Base-by-base conservation (phyloP, 1,140 invertebrate species). In the Amyelois transitella region DNA sequence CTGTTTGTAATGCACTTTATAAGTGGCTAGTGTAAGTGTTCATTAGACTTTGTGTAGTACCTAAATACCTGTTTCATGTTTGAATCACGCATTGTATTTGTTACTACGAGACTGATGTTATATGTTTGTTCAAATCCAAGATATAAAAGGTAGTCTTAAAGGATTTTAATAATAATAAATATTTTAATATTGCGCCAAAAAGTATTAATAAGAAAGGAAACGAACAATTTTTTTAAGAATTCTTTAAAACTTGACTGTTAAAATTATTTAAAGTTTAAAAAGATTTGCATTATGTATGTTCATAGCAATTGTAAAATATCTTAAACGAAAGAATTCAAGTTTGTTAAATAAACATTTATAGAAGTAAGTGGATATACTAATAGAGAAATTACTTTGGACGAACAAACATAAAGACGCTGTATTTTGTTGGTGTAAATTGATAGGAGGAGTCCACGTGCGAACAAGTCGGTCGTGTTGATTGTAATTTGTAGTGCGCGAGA, bases 331-430 rank as follows among this genome's bases (percentile, higher is more conserved):
- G 3, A 24, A 24, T 5, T 38, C 12, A 21, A 48, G 18, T 45
- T 18, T 18, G 20, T 48, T 21, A 48, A 48, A 19, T 48, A 32
- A 18, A 43, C 21, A 49, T 48, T 38, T 19, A 43, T 2, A 61
- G 53, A 58, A 24, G 43, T 52, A 66, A 64, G 74, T 77, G 68
- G 70, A 69, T 60, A 72, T 68, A 66, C 68, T 86, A 84, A 86
- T 86, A 84, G 82, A 86, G 82, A 86, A 86, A 86, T 84, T 82
- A 86, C 81, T 77, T 66, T 21, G 62, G 66, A 73, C 81, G 81
- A 80, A 84, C 80, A 83, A 79, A 81, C 71, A 69, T 72, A 73
- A 71, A 72, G 66, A 56, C 71, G 64, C 69, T 52, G 55, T 60
- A 58, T 45, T 55, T 61, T 63, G 62, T 66, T 62, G 66, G 66